phyloP scores from a whole-genome alignment of 2,113 vertebrate genomes.

The Xiphophorus hellerii region DNA sequence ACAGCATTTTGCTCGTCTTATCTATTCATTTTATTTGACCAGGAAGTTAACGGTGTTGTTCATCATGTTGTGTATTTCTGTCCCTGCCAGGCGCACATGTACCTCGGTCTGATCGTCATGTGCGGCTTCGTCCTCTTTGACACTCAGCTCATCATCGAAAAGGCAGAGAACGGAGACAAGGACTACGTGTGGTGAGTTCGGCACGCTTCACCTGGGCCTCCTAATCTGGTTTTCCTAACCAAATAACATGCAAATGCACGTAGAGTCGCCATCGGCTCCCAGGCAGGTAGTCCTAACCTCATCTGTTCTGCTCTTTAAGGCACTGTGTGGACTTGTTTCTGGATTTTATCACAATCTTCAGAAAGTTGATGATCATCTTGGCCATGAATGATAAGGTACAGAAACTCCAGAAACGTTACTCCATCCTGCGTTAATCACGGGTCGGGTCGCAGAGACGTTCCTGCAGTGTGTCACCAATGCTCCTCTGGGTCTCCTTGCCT shows the following conservation, averaged over 20 bases:
- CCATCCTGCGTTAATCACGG: neutral
- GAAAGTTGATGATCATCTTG: constrained; percentile 94
- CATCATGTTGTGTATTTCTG: neutral
- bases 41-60: neutral
- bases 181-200: constrained; percentile 93
- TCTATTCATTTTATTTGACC: no score
- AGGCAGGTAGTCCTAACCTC: neutral
- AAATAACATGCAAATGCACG: constrained; percentile 20
- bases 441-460: no score
- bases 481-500: no score
- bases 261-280: neutral
- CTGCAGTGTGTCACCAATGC: no score
- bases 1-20: neutral
- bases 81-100: constrained; percentile 86
- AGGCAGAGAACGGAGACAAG: constrained; percentile 94
- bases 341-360: constrained; percentile 94
- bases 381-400: constrained; percentile 93
- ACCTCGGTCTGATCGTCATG: constrained; percentile 91
- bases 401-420: neutral
- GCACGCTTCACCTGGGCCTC: neutral
- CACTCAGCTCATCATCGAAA: constrained; percentile 98
- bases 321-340: constrained; percentile 95
- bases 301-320: constrained; percentile 67
- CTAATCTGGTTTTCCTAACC: neutral
- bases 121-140: constrained; percentile 97